A percentile compares a stretch with the other conserved stretches of the same genome.
These are phyloP conservation scores for Drosophila pachea DNA, from an alignment of 1,140 invertebrate genomes.

Conservation along the genomic window DNA sequence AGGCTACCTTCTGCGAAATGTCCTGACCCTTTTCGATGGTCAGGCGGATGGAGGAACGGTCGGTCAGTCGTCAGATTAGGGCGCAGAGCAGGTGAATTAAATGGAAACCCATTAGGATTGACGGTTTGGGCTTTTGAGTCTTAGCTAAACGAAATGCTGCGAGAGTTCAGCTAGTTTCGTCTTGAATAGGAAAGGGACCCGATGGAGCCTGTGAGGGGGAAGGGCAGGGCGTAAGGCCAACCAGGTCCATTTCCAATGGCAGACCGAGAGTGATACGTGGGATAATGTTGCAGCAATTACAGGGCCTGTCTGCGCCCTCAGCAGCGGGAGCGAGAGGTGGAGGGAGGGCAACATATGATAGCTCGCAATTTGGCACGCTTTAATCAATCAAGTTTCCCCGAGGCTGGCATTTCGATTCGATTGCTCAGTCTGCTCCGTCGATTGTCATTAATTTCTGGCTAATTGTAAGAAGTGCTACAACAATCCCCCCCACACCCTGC, in stretches of 20 bases:
- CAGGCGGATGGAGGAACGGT: too few species aligned
- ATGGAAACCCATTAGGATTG: background rate
- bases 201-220: background rate
- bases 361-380: too few species aligned
- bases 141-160: background rate
- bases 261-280: too few species aligned
- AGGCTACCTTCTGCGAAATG: constrained; percentile 15
- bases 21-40: constrained; percentile 29
- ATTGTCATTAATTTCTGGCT: constrained; percentile 38
- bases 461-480: constrained; percentile 23
- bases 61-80: background rate
- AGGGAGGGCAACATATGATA: too few species aligned
- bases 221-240: too few species aligned
- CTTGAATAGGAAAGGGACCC: background rate
- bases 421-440: background rate
- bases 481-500: too few species aligned
- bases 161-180: background rate
- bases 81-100: background rate
- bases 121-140: background rate
- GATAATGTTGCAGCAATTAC: too few species aligned
- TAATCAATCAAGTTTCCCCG: too few species aligned
- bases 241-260: too few species aligned
- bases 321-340: too few species aligned
- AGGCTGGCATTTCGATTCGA: too few species aligned
- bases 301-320: too few species aligned